Evolutionary conservation across 30 jellyfish, hydroid and myxozoan genomes (phyloP), one percentile per base, ranked within the genome.

Genomic region (Cassiopea andromeda): DNA sequence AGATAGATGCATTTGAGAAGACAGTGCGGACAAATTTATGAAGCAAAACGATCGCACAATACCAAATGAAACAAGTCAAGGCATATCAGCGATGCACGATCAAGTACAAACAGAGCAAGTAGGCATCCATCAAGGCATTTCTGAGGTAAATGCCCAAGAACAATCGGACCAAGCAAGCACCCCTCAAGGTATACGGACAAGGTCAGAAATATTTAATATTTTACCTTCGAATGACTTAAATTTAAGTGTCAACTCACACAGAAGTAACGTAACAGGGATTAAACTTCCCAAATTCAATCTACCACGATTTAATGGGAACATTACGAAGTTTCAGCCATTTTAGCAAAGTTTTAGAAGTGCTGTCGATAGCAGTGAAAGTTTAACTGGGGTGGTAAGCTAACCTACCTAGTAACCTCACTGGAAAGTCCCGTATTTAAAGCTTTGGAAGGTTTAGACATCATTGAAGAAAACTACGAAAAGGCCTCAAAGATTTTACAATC

Each of bases 361-460:
- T 19, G 92, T 93, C 8, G 95, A 83, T 60, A 78, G 80, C 49
- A 93, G 83, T 44, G 92, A 88, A 7, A 82, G 91, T 61, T 75
- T 88, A 48, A 15, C 95, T 15, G 90, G 72, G 57, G 87, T 66
- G 90, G 84, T 67, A 93, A 93, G 77, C 17, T 93, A 90, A 88
- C 78, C 46, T 93, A 93, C 75, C 67, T 93, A 73, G 80, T 83
- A 47, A 89, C 61, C 54, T 89, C 82, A 17, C 90, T 93, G 5
- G 90, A 89, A 78, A 95, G 97, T 18, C 92, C 87, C 14, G 97
- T 96, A 27, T 82, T 59, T 59, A 83, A 93, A 67, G 85, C 93
- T 44, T 47, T 87, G 47, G 87, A 85, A 70, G 98, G 98, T 2
- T 90, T 92, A 3, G 93, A 60, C 46, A 73, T 92, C 10, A 69